A percentile compares a stretch with the other conserved stretches of the same genome.
Conservation (phyloP, 2,888 invertebrate species). For the Abrostola triplasia region DNA sequence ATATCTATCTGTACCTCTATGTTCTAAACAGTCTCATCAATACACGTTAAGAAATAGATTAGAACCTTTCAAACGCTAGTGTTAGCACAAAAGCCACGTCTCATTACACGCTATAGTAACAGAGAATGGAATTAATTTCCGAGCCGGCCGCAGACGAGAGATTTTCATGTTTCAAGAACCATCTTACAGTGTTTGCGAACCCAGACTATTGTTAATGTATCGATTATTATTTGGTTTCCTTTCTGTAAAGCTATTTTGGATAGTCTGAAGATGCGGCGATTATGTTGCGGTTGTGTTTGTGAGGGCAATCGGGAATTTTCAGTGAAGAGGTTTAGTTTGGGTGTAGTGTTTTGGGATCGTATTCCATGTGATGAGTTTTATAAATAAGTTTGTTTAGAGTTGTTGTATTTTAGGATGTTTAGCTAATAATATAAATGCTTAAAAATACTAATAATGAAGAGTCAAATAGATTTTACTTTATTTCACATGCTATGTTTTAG, state of each 20-base stretch:
- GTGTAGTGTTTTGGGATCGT: background rate
- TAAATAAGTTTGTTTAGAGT: too few species aligned
- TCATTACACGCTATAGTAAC: constrained; percentile 69
- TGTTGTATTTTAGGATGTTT: too few species aligned
- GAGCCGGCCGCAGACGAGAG: constrained; percentile 76
- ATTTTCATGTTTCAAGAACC: constrained; percentile 71
- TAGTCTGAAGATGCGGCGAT: constrained; percentile 45
- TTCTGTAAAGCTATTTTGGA: constrained; percentile 36
- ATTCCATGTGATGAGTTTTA: background rate
- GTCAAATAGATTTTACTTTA: too few species aligned
- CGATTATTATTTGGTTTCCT: constrained; percentile 59
- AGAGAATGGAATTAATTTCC: constrained; percentile 81
- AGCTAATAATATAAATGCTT: too few species aligned
- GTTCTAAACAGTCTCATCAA: background rate
- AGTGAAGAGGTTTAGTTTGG: constrained; percentile 9
- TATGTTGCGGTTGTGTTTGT: constrained; percentile 36
- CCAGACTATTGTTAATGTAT: constrained; percentile 69
- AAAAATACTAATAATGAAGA: too few species aligned
- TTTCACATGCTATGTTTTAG: background rate
- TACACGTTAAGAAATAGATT: background rate
- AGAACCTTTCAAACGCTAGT: background rate
- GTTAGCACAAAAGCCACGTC: constrained; percentile 55
- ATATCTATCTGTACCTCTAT: background rate
- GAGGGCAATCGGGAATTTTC: constrained; percentile 34
- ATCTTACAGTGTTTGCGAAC: constrained; percentile 61